Percentiles rank a stretch among this genome's conserved stretches.
Evolutionary conservation across 2,113 vertebrate species (phyloP).

Genomic region (Fulmarus glacialis): DNA sequence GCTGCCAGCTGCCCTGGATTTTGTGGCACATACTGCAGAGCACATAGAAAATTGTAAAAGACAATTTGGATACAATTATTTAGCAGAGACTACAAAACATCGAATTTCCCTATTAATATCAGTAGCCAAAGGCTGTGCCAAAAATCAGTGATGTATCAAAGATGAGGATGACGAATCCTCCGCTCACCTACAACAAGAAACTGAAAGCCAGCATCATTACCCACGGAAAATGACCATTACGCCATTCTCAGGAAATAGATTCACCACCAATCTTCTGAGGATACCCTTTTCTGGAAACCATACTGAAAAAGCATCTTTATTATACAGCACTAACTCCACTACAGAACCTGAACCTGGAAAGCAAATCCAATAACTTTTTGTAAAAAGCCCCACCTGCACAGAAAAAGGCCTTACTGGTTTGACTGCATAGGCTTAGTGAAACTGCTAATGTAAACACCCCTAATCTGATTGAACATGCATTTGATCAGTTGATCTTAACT

Average conservation of each 20-base stretch:
- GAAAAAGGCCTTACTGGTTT: background rate
- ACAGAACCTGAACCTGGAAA: background rate
- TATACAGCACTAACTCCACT: background rate
- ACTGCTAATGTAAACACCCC: background rate
- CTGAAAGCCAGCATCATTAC: background rate
- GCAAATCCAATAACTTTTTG: background rate
- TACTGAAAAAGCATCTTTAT: background rate
- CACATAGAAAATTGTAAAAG: background rate
- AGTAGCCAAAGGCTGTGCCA: background rate
- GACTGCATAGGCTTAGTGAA: background rate
- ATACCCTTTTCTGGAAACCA: background rate
- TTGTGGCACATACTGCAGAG: background rate
- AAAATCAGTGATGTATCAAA: background rate
- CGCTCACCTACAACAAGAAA: background rate
- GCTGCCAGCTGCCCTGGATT: background rate
- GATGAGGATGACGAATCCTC: background rate
- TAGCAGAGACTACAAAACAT: background rate
- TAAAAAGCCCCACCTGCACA: background rate
- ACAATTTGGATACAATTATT: background rate
- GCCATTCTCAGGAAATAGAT: background rate
- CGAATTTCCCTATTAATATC: background rate
- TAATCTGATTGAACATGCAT: background rate
- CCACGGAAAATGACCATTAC: background rate
- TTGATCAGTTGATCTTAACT: constrained; percentile 21
- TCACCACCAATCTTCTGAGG: background rate